These are phyloP conservation scores for Sporophila hypoxantha DNA, from an alignment of 2,113 vertebrate species.

Conservation along the genomic window DNA sequence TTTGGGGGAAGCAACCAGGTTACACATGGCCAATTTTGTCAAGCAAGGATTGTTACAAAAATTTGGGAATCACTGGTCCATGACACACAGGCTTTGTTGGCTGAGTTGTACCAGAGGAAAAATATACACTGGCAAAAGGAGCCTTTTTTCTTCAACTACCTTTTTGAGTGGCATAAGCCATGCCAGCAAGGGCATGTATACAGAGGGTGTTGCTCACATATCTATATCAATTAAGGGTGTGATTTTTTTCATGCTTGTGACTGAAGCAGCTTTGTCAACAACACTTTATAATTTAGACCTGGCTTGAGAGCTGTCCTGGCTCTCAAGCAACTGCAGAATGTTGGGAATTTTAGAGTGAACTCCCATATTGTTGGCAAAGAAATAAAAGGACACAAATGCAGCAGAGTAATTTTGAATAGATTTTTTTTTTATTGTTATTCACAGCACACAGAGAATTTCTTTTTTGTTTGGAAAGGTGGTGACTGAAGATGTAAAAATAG, in stretches of 20 bases:
- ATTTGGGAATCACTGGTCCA: background rate
- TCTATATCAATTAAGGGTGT: constrained; percentile 57
- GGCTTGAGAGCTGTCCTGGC: constrained; percentile 43
- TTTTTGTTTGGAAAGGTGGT: constrained; percentile 26
- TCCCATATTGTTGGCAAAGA: constrained; percentile 6
- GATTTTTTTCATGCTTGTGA: constrained; percentile 46
- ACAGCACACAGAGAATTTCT: background rate
- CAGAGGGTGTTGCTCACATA: constrained; percentile 32
- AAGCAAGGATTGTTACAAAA: background rate
- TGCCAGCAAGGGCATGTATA: constrained; percentile 16
- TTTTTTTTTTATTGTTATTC: constrained; percentile 26
- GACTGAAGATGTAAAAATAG: constrained; percentile 33
- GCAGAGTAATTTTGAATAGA: background rate
- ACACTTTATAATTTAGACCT: constrained; percentile 56
- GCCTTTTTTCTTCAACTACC: background rate
- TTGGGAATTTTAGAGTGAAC: constrained; percentile 22
- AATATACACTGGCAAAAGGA: background rate
- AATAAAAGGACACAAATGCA: background rate
- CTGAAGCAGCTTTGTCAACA: constrained; percentile 47
- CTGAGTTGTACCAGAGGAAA: background rate
- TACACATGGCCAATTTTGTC: background rate
- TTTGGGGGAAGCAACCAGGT: background rate
- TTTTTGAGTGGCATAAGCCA: constrained; percentile 36
- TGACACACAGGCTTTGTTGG: background rate
- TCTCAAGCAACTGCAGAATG: constrained; percentile 12